Evolutionary conservation across 2,888 invertebrate species (phyloP).

Genomic region (Cinara cedri): DNA sequence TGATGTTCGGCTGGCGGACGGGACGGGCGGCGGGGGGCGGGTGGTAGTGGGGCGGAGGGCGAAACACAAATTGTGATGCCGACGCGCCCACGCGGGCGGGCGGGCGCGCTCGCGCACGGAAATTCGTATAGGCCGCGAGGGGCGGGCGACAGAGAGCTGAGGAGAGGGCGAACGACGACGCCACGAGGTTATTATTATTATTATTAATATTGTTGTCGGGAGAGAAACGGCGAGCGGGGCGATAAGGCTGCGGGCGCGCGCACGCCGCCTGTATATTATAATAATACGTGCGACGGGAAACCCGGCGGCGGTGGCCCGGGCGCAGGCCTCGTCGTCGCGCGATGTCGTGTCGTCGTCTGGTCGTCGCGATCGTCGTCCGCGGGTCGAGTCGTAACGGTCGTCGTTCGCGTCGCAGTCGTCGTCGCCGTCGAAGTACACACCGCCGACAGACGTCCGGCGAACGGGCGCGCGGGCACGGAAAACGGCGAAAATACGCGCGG

Average conservation of each 20-base stretch:
- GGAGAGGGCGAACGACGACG: neutral
- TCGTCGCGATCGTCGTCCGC: slow-evolving; percentile 8
- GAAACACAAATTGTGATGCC: neutral
- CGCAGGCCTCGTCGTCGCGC: slow-evolving; percentile 9
- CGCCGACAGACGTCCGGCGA: neutral
- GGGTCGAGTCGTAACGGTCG: neutral
- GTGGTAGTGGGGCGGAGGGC: too few species aligned
- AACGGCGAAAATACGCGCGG: slow-evolving; percentile 30
- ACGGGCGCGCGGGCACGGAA: slow-evolving; percentile 16
- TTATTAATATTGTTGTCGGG: too few species aligned
- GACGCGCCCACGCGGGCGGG: neutral
- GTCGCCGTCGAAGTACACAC: too few species aligned
- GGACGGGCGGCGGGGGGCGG: too few species aligned
- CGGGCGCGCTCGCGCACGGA: neutral
- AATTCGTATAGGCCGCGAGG: too few species aligned
- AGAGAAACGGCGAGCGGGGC: neutral
- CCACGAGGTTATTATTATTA: neutral
- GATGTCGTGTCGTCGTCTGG: slow-evolving; percentile 15
- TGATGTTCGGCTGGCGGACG: neutral
- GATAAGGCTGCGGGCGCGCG: slow-evolving; percentile 19
- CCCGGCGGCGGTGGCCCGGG: slow-evolving; percentile 30
- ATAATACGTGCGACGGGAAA: slow-evolving; percentile 23
- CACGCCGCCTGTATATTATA: slow-evolving; percentile 11
- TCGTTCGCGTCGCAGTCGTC: neutral
- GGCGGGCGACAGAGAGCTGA: too few species aligned